Percentiles rank a stretch among this genome's conserved stretches.
Conservation (phyloP, 2,797 vertebrate genomes). For the Danio choprae region DNA sequence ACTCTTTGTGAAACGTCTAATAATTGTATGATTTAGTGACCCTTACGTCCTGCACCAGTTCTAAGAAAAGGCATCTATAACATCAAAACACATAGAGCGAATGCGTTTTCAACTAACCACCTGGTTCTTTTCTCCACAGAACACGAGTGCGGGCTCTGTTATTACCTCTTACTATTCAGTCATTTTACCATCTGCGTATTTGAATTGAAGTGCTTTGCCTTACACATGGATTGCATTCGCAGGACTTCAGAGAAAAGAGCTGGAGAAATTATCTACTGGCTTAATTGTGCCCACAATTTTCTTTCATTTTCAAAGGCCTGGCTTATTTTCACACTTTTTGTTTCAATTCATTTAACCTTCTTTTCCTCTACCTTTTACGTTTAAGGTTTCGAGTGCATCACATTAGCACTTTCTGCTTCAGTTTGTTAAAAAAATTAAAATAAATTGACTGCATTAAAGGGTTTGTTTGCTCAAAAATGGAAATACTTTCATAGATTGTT, state of each 20-base stretch:
- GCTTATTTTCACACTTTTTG: background rate
- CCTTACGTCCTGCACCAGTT: background rate
- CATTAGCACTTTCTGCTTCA: too few species aligned
- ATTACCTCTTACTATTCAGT: constrained; percentile 17
- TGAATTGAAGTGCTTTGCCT: background rate
- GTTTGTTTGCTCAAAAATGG: too few species aligned
- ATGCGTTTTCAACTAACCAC: background rate
- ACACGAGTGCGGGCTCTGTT: background rate
- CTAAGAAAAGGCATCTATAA: constrained; percentile 4
- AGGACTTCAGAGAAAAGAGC: constrained; percentile 14
- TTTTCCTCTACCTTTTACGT: background rate
- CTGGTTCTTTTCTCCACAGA: background rate
- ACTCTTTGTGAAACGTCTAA: constrained; percentile 10
- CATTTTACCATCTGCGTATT: background rate
- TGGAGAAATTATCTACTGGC: background rate
- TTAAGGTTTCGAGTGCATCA: background rate
- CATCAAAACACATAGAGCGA: background rate
- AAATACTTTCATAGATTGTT: too few species aligned
- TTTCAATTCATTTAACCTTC: background rate
- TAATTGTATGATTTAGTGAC: constrained; percentile 13
- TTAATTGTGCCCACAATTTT: background rate
- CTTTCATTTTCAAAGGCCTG: background rate
- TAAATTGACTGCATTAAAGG: too few species aligned
- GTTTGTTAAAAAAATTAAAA: too few species aligned
- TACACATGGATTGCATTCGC: background rate